Evolutionary conservation across 2,888 invertebrate genomes (phyloP).

Genomic region (Lasius fuliginosus): DNA sequence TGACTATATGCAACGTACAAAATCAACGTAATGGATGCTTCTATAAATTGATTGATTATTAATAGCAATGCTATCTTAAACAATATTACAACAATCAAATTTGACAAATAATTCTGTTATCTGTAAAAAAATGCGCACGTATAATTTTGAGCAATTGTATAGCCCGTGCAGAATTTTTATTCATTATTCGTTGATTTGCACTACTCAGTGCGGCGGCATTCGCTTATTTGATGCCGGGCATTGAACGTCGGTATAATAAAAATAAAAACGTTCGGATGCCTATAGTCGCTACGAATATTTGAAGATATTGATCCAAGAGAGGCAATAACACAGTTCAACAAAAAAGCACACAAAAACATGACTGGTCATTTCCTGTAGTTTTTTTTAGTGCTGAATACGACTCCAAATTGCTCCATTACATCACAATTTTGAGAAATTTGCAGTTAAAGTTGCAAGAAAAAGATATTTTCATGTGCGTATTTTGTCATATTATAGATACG

Average conservation of each 20-base stretch:
- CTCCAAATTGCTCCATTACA: too few relatives aligned
- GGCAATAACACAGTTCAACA: neutral
- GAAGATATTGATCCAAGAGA: neutral
- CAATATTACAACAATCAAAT: neutral
- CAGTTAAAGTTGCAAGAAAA: too few relatives aligned
- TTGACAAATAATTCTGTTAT: neutral
- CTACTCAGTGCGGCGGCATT: neutral
- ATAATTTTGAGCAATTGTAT: neutral
- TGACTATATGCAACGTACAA: neutral
- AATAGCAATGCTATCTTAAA: too few relatives aligned
- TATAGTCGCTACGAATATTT: slow-evolving; percentile 32
- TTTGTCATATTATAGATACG: neutral
- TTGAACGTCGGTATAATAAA: neutral
- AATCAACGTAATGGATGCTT: neutral
- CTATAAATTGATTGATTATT: neutral
- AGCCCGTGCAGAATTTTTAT: neutral
- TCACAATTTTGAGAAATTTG: too few relatives aligned
- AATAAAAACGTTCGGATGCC: slow-evolving; percentile 4
- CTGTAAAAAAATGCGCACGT: neutral
- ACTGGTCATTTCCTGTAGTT: neutral
- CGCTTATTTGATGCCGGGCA: slow-evolving; percentile 1
- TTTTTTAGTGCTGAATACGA: neutral
- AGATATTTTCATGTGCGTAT: too few relatives aligned
- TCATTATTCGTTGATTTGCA: slow-evolving; percentile 5
- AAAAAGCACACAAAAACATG: neutral